Evolutionary conservation across 2,888 invertebrate species (phyloP).

Genomic region (Tenthredo amoena): DNA sequence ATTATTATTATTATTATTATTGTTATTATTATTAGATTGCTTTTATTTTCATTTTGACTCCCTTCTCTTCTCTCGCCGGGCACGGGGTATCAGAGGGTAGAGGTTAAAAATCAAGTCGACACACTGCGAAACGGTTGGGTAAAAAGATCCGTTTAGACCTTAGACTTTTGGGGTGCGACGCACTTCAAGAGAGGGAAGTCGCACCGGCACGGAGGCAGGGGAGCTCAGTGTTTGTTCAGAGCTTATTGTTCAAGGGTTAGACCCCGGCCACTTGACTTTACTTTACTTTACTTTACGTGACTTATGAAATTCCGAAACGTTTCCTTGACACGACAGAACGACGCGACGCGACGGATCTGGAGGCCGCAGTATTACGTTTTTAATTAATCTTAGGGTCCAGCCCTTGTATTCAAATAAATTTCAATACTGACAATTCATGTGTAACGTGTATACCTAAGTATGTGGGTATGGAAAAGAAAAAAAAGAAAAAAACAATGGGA

Average conservation of each 20-base stretch:
- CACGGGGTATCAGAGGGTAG: background rate
- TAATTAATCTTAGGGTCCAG: background rate
- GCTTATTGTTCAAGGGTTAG: conserved; percentile 10
- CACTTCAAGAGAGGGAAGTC: background rate
- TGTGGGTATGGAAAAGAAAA: background rate
- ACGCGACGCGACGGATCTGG: background rate
- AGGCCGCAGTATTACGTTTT: background rate
- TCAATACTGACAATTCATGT: background rate
- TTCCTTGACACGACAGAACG: background rate
- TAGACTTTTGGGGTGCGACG: background rate
- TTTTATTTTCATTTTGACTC: background rate
- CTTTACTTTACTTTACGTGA: background rate
- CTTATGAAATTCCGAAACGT: background rate
- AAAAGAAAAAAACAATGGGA: background rate
- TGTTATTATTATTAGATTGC: background rate
- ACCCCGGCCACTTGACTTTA: background rate
- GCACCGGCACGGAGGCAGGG: background rate
- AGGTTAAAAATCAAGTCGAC: background rate
- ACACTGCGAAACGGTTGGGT: background rate
- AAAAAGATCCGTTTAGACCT: background rate
- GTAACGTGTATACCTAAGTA: background rate
- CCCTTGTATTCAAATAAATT: background rate
- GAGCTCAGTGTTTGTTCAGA: conserved; percentile 7
- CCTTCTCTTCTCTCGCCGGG: background rate
- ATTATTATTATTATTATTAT: background rate